Percentiles rank a stretch among this genome's conserved stretches.
phyloP scores from a whole-genome alignment of 1,140 invertebrate species.

The Brachionus rotundiformis region DNA sequence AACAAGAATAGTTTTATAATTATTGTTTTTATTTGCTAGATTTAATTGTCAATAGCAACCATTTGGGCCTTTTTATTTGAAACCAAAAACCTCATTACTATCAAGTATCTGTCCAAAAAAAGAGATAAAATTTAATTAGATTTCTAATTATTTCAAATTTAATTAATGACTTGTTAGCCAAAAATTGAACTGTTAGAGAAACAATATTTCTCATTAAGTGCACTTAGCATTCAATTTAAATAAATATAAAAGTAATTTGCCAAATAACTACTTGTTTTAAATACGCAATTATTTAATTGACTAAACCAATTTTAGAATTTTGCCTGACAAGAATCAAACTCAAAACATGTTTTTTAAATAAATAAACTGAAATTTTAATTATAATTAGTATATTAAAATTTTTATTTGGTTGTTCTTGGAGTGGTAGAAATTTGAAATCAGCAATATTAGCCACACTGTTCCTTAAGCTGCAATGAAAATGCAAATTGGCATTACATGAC shows the following conservation, averaged over 20 bases:
- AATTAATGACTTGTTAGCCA: background rate
- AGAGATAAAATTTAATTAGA: background rate
- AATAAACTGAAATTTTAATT: background rate
- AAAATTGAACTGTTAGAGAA: background rate
- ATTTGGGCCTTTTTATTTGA: background rate
- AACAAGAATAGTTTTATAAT: slow-evolving; percentile 44
- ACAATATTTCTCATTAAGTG: background rate
- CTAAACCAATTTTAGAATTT: background rate
- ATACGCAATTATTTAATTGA: background rate
- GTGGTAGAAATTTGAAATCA: no score
- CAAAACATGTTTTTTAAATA: background rate
- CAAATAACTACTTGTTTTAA: background rate
- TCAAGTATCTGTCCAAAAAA: background rate
- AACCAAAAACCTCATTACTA: background rate
- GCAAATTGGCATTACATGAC: no score
- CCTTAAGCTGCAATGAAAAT: no score
- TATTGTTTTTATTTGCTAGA: slow-evolving; percentile 8
- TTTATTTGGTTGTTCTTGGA: background rate
- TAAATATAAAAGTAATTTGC: background rate
- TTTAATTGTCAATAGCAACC: slow-evolving; percentile 39
- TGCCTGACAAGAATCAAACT: background rate
- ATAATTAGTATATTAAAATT: background rate
- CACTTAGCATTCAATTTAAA: background rate
- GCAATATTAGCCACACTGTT: no score
- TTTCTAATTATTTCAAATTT: background rate